Conservation (phyloP, 2,888 invertebrate species). For the Machimus atricapillus region DNA sequence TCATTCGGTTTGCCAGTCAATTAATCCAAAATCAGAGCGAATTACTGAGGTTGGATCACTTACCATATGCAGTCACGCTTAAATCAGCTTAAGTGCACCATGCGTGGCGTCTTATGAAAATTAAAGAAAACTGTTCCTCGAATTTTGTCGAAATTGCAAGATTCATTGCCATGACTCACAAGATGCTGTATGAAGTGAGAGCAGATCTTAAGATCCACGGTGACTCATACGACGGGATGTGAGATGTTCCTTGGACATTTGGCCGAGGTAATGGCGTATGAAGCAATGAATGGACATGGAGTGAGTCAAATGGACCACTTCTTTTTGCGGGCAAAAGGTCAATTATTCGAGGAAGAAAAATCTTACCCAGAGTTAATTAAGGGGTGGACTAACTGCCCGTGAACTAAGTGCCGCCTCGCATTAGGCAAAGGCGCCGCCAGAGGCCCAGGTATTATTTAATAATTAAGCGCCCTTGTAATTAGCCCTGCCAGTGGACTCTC, state of each 20-base stretch:
- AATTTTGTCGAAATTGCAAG: neutral
- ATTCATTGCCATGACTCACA: constrained; percentile 9
- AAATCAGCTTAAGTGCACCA: neutral
- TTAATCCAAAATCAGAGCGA: neutral
- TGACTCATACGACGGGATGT: constrained; percentile 1
- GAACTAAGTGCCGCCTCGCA: constrained; percentile 8
- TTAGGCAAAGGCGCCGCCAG: neutral
- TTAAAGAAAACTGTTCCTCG: neutral
- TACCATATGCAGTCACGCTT: neutral
- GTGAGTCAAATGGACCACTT: neutral
- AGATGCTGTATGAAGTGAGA: neutral
- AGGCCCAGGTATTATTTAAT: constrained; percentile 25
- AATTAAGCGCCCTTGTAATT: constrained; percentile 33
- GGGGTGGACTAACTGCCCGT: constrained; percentile 4
- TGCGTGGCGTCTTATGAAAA: neutral
- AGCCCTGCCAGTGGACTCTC: neutral
- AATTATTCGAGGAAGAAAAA: constrained; percentile 6
- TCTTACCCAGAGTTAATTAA: neutral
- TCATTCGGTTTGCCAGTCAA: constrained; percentile 2
- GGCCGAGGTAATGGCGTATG: neutral
- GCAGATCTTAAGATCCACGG: neutral
- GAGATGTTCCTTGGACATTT: neutral
- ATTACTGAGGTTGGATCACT: neutral
- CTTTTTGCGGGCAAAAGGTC: neutral
- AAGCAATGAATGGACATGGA: neutral